Evolutionary conservation across 1,140 invertebrate species (phyloP), one percentile per base, ranked within the genome.

Genomic region (Brachionus rubens): DNA sequence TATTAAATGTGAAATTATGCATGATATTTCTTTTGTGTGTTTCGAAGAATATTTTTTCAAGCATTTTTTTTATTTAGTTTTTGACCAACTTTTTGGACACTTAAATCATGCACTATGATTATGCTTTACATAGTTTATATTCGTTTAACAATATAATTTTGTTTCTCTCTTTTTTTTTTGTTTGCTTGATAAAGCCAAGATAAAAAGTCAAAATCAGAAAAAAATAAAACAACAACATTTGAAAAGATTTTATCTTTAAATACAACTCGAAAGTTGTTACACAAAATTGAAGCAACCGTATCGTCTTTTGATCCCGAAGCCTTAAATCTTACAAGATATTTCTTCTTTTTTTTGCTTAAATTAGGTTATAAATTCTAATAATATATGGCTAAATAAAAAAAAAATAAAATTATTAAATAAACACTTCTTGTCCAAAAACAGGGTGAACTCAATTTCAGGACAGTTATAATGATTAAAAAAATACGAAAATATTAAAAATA

Each of bases 321-420:
- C n/a, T n/a, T n/a, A n/a, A n/a, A n/a, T n/a, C n/a, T n/a, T n/a
- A 46, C 41, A 14, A n/a, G 19, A 19, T 3, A 24, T 65, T 28
- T 41, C 24, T 65, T 65, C 43, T 43, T 43, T 24, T 14, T 24
- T 46, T 24, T 41, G 19, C 10, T 43, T 24, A 36, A 14, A 24
- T 40, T 65, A 65, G 43, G 43, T 46, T 46, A 46, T 46, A 46
- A 46, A 46, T 46, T 46, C n/a, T 46, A 36, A 33, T 59, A 30
- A 59, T 36, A 59, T 43, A 28, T 65, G 40, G 59, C 43, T 65
- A 65, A 65, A 65, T 41, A 41, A n/a, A 65, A 41, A 43, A n/a
- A n/a, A n/a, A n/a, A n/a, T n/a, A n/a, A n/a, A 65, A 65, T 65
- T 65, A 65, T 65, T 43, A 65, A 65, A 65, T 65, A 65, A 65